A percentile compares a stretch with the other conserved stretches of the same genome.
phyloP scores from a whole-genome alignment of 2,113 vertebrate species.

The Semicossyphus pulcher region DNA sequence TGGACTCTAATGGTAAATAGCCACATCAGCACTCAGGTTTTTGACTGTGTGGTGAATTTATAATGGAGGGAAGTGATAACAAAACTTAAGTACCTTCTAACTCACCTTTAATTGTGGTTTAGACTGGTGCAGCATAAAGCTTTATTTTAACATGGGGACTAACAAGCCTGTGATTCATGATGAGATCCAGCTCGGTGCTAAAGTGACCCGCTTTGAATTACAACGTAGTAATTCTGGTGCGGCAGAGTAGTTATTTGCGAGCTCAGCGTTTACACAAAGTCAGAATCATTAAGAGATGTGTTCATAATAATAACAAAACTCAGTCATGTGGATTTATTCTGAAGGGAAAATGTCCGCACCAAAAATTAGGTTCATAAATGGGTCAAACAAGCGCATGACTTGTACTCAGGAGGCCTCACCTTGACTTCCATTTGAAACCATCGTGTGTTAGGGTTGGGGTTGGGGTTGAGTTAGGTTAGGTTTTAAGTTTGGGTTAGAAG shows the following conservation, averaged over 20 bases:
- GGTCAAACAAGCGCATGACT: too few species aligned
- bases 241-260: background rate
- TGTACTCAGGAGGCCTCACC: too few species aligned
- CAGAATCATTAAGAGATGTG: background rate
- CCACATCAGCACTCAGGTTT: constrained; percentile 73
- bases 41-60: constrained; percentile 71
- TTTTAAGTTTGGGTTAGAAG: too few species aligned
- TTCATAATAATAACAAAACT: too few species aligned
- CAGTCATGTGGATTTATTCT: too few species aligned
- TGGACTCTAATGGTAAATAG: constrained; percentile 73
- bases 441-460: too few species aligned
- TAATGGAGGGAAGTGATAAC: constrained; percentile 69
- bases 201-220: constrained; percentile 15
- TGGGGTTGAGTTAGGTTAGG: too few species aligned
- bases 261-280: background rate
- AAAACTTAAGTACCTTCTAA: constrained; percentile 64
- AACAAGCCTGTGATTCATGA: constrained; percentile 41
- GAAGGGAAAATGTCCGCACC: too few species aligned
- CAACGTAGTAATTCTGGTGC: background rate
- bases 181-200: background rate
- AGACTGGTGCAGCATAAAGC: constrained; percentile 19
- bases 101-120: constrained; percentile 71
- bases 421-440: too few species aligned
- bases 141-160: constrained; percentile 56
- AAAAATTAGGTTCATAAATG: too few species aligned